These are phyloP conservation scores for Sceloporus tristichus DNA, from an alignment of 2,113 vertebrate species.

Conservation along the genomic window DNA sequence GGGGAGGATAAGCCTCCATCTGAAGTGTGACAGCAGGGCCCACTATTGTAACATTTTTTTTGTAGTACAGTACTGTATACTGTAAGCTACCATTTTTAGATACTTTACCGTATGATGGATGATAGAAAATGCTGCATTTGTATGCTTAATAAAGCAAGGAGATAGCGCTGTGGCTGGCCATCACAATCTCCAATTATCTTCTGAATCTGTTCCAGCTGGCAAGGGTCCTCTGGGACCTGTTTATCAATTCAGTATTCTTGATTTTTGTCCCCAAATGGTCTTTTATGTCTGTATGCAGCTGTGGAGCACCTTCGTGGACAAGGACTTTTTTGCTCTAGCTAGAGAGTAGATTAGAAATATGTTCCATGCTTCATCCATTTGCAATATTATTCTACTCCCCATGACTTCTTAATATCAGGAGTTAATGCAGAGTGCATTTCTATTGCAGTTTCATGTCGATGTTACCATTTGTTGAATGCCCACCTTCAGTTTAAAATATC, in stretches of 20 bases:
- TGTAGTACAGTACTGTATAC: too few relatives aligned
- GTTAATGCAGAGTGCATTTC: neutral
- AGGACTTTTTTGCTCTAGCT: neutral
- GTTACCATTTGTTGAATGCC: neutral
- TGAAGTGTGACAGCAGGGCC: neutral
- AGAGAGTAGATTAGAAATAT: neutral
- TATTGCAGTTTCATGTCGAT: neutral
- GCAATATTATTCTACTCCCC: neutral
- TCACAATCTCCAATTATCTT: conserved; percentile 3
- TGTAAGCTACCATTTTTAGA: neutral
- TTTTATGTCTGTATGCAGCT: neutral
- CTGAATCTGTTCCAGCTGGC: conserved; percentile 7
- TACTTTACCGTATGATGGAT: neutral
- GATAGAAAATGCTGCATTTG: neutral
- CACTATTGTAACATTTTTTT: too few relatives aligned
- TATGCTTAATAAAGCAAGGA: neutral
- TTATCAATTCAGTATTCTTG: neutral
- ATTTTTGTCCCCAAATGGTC: conserved; percentile 11
- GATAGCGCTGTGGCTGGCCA: neutral
- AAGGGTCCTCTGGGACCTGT: neutral
- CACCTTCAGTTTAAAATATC: neutral
- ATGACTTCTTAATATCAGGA: neutral
- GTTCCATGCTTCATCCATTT: neutral
- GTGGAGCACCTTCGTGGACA: neutral
- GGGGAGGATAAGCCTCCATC: neutral